These are phyloP conservation scores for Pipistrellus pipistrellus DNA, from an alignment of 2,797 vertebrate species.

Conservation along the genomic window DNA sequence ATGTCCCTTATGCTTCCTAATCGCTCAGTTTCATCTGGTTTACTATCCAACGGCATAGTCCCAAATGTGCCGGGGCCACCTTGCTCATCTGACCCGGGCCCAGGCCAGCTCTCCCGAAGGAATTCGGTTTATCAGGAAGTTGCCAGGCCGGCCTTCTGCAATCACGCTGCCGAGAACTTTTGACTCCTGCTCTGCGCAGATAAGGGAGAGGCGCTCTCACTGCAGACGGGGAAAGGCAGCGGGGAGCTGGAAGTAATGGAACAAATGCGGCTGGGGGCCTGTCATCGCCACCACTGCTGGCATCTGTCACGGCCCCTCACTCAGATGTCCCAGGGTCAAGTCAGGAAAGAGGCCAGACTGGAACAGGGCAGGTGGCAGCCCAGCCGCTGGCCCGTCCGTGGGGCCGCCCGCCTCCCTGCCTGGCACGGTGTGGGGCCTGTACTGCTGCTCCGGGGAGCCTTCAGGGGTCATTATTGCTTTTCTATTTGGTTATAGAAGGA, in stretches of 20 bases:
- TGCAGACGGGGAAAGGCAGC: slow-evolving; percentile 72
- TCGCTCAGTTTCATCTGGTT: slow-evolving; percentile 39
- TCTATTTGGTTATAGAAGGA: not conserved
- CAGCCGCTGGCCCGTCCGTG: accelerated
- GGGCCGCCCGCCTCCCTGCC: not conserved
- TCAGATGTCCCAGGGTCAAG: slow-evolving; percentile 83
- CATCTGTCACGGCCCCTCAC: slow-evolving; percentile 90
- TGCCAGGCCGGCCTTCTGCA: slow-evolving; percentile 59
- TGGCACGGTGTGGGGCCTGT: not conserved
- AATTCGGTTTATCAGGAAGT: slow-evolving; percentile 77
- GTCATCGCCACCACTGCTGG: slow-evolving; percentile 91
- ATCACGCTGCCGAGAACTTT: slow-evolving; percentile 85
- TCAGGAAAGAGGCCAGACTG: slow-evolving; percentile 81
- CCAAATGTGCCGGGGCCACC: slow-evolving; percentile 51
- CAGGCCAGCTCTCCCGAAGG: slow-evolving; percentile 61
- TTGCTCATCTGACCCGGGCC: slow-evolving; percentile 5
- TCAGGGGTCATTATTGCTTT: not conserved
- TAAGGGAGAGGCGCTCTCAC: slow-evolving; percentile 87
- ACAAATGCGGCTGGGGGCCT: slow-evolving; percentile 84
- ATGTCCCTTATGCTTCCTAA: not conserved
- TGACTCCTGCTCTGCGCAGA: slow-evolving; percentile 86
- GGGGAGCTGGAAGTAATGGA: slow-evolving; percentile 85
- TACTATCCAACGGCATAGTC: slow-evolving; percentile 3
- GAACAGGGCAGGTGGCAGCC: slow-evolving; percentile 76
- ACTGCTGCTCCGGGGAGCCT: not conserved